phyloP scores from a whole-genome alignment of 2,113 vertebrate species.

The Carassius carassius region DNA sequence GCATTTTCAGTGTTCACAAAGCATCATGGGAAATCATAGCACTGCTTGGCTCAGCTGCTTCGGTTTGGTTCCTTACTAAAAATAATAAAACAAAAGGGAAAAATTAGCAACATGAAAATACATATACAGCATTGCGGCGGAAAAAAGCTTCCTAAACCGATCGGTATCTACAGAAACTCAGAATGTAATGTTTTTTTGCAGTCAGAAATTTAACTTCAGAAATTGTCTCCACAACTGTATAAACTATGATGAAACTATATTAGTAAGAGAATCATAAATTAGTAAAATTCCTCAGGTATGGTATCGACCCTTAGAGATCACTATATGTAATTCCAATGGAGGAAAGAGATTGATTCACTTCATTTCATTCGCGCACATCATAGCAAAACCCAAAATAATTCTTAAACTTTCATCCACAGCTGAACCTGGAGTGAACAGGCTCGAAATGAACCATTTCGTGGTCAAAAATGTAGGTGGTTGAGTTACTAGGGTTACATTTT shows the following conservation, averaged over 20 bases:
- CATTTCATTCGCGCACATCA: not conserved
- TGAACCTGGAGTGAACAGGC: not conserved
- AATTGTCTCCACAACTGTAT: not conserved
- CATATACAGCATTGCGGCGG: not conserved
- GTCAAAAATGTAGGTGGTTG: not conserved
- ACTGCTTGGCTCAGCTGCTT: constrained; percentile 12
- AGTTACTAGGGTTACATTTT: not conserved
- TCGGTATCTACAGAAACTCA: not conserved
- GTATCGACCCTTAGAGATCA: not conserved
- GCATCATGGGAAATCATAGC: constrained; percentile 4
- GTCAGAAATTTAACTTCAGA: too few species aligned
- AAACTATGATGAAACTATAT: constrained; percentile 1
- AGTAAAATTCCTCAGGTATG: constrained; percentile 25
- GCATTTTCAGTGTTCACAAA: not conserved
- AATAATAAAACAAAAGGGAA: not conserved
- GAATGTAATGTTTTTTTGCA: not conserved
- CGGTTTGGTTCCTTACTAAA: not conserved
- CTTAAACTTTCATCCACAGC: constrained; percentile 6
- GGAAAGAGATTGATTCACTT: too few species aligned
- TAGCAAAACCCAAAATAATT: constrained; percentile 27
- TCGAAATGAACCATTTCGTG: not conserved
- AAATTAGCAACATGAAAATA: not conserved
- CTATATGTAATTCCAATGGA: not conserved
- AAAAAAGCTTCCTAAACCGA: not conserved
- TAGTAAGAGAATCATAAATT: not conserved